Conservation (phyloP, 2,113 vertebrate genomes). For the Lepisosteus osseus region DNA sequence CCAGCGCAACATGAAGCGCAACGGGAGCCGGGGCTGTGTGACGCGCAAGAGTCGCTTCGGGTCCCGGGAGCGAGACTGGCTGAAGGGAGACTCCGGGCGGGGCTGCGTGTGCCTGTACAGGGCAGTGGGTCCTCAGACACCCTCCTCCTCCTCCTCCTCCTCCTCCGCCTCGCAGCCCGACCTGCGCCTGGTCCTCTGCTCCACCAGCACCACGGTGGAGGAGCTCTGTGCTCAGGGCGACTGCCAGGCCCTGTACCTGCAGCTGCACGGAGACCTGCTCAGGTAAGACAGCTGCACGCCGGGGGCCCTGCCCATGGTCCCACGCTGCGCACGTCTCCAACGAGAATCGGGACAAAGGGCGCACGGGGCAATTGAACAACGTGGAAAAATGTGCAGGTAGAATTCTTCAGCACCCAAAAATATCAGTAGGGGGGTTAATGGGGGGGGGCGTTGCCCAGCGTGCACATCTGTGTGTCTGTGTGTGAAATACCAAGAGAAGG, state of each 20-base stretch:
- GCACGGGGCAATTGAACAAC: too few relatives aligned
- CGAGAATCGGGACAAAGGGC: too few relatives aligned
- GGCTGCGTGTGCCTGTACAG: slow-evolving; percentile 86
- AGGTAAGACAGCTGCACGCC: slow-evolving; percentile 65
- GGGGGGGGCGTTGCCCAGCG: too few relatives aligned
- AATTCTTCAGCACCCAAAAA: too few relatives aligned
- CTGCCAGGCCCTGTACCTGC: slow-evolving; percentile 75
- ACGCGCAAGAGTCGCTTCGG: slow-evolving; percentile 80
- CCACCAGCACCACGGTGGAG: slow-evolving; percentile 77
- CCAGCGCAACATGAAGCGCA: slow-evolving; percentile 87
- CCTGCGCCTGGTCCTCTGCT: slow-evolving; percentile 84
- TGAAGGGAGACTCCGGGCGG: slow-evolving; percentile 77
- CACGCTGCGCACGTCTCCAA: background rate
- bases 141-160: slow-evolving; percentile 54
- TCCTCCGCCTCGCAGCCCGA: slow-evolving; percentile 68
- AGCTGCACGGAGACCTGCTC: slow-evolving; percentile 89
- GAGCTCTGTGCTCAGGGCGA: slow-evolving; percentile 82
- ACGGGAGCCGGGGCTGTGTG: slow-evolving; percentile 78
- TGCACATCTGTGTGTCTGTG: too few relatives aligned
- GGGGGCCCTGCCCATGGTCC: too few relatives aligned
- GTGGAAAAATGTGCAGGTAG: too few relatives aligned
- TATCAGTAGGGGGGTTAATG: too few relatives aligned
- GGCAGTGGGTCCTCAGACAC: slow-evolving; percentile 54
- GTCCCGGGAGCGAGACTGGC: slow-evolving; percentile 87
- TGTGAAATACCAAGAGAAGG: too few relatives aligned